Evolutionary conservation across 1,140 invertebrate genomes (phyloP), one percentile per base, ranked within the genome.

Genomic region (Agrilus planipennis): DNA sequence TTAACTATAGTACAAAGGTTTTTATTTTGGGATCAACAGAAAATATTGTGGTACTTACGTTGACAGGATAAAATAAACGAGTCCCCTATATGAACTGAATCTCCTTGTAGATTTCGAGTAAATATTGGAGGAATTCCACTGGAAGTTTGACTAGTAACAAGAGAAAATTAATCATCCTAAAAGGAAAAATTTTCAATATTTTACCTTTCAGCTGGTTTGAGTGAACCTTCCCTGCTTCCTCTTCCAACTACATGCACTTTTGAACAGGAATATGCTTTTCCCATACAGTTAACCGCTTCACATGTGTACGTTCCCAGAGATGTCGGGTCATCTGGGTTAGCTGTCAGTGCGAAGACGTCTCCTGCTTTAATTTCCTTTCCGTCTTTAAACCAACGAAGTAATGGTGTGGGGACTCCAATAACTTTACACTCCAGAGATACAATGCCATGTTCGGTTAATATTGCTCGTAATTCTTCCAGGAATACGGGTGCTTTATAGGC

Each of bases 371-470:
- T 89, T 63, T 89, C 84, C 41, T 79, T 75, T 37, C 77, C 77
- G 57, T 89, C 86, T 66, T 89, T 86, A 54, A 81, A 89, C 84
- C 85, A 89, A 39, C 74, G 68, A 31, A 89, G 57, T 18, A 78
- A 66, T 0, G 84, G 84, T 0, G 85, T 89, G 0, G 87, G 87
- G 3, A 89, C 81, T 12, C 87, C 86, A 20, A 89, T 72, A 5
- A 89, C 87, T 63, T 89, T 90, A 55, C 86, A 89, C 61, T 91
- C 85, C 29, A 90, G 63, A 0, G 85, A 88, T 1, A 90, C 86
- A 0, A 84, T 89, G n/a, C 87, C 87, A 44, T 81, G 74, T 53
- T 88, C 81, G 0, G 85, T 89, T 1, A 90, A 68, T 22, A 89
- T 61, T 0, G 85, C 86, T 14, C 75, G 72, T 5, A 91, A 63